Evolutionary conservation across 1,140 invertebrate species (phyloP), one percentile per base, ranked within the genome.

Genomic region (Reticulitermes speratus): DNA sequence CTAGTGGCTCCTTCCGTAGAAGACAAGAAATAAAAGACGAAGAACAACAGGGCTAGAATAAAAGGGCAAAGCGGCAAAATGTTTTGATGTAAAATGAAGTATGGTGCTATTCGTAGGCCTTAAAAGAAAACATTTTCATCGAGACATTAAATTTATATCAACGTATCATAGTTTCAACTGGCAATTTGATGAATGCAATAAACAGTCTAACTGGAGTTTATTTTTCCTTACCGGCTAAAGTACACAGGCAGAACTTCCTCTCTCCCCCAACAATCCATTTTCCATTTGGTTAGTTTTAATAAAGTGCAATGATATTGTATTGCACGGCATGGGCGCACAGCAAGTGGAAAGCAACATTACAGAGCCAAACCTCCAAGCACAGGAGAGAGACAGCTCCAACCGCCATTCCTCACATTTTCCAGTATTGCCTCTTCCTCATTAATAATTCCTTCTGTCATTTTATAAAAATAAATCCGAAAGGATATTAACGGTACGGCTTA

Each of bases 271-370:
- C 65, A 75, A 75, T 9, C 25, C 65, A 75, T 75, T 75, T 75
- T 75, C 65, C 65, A 30, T 25, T 75, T 75, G 65, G 65, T 75
- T 75, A 75, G 65, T n/a, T 75, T 75, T 75, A 75, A 75, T 30
- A 30, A 25, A 8, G 65, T 75, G n/a, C 14, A 75, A 75, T 75
- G n/a, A 75, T 75, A 75, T 30, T 75, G n/a, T 75, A 75, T 75
- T 75, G n/a, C 25, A 75, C 30, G 65, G 65, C 25, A 30, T 0
- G n/a, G n/a, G 6, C 25, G 65, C 65, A n/a, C 25, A 75, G n/a
- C 14, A 2, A 75, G n/a, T 6, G 7, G 65, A 75, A 75, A 25
- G n/a, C 14, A 6, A 30, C 7, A 6, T 1, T 9, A 11, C 25
- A 75, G 12, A 25, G n/a, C 11, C 25, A 6, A n/a, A 16, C n/a